Conservation (phyloP, 2,113 vertebrate species). For the Pardalotus punctatus region DNA sequence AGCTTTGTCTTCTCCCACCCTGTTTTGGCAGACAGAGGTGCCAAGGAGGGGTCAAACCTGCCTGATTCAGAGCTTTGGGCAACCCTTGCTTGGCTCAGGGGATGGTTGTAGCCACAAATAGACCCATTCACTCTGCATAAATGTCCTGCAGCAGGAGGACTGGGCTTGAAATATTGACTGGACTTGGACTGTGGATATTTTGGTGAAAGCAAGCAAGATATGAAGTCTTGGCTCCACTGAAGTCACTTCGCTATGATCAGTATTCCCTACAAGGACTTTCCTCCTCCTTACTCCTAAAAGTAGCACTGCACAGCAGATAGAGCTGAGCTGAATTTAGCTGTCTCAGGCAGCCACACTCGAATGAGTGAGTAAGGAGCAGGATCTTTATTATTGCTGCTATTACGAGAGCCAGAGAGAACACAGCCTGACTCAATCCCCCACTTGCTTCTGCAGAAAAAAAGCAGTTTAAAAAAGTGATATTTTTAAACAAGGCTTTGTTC, state of each 20-base stretch:
- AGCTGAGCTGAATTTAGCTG: background rate
- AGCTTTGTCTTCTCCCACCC: background rate
- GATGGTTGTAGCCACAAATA: background rate
- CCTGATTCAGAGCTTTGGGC: background rate
- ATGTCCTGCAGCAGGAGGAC: background rate
- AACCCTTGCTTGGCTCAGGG: background rate
- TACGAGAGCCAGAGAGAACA: background rate
- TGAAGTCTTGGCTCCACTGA: background rate
- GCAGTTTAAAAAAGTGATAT: background rate
- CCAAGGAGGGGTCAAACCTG: background rate
- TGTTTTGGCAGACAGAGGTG: background rate
- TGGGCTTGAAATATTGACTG: background rate
- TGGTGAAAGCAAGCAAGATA: background rate
- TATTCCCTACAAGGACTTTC: background rate
- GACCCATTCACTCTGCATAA: background rate
- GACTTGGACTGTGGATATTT: background rate
- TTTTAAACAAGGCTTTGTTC: constrained; percentile 13
- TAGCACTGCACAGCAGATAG: background rate
- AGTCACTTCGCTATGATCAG: background rate
- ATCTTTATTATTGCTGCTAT: background rate
- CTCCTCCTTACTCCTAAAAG: background rate
- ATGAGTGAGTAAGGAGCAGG: background rate
- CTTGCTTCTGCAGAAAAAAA: background rate
- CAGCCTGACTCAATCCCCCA: background rate
- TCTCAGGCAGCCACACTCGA: background rate